Evolutionary conservation across 2,113 vertebrate species (phyloP), one percentile per base, ranked within the genome.

Genomic region (Tragelaphus buxtoni): DNA sequence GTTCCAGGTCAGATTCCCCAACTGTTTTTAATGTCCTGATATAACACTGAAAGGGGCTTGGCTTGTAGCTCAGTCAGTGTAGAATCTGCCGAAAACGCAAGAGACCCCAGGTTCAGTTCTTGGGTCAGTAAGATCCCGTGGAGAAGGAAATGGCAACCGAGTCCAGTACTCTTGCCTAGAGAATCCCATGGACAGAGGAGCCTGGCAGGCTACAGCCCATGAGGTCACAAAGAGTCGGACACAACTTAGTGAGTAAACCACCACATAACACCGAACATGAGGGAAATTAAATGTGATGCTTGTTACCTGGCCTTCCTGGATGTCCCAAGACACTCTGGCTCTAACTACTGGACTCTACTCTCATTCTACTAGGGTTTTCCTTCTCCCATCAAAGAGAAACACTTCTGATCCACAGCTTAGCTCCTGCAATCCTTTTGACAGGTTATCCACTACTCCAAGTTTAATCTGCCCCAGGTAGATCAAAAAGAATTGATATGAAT

Each of bases 391-490:
- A 63, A 32, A 92, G 84, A 58, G 22, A 80, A 96, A 80, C 88
- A 96, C 94, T 96, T 97, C 65, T 94, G 49, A 96, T 97, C 96
- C 47, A 8, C 5, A 60, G 77, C 91, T 82, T 10, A 56, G 53
- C 95, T 98, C 83, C 55, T 53, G 58, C 69, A 96, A 22, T 87
- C 69, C 96, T 0, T 88, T 63, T 97, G 97, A 96, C 94, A 98
- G 90, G 79, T 92, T 97, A 97, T 97, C 95, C 90, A 93, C 7
- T 1, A 49, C 93, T 95, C 17, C 17, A 26, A 77, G 84, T 97
- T 97, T 98, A 94, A 97, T 98, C 96, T 95, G 93, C 85, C 87
- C 96, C 55, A 83, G 85, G 97, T 92, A 97, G 94, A 97, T 93
- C n/a, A 96, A 96, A 98, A 96, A 79, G 16, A 85, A 74, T 84